Percentiles rank a stretch among this genome's conserved stretches.
Evolutionary conservation across 2,888 invertebrate genomes (phyloP).

Genomic region (Ceratothoa steindachneri): DNA sequence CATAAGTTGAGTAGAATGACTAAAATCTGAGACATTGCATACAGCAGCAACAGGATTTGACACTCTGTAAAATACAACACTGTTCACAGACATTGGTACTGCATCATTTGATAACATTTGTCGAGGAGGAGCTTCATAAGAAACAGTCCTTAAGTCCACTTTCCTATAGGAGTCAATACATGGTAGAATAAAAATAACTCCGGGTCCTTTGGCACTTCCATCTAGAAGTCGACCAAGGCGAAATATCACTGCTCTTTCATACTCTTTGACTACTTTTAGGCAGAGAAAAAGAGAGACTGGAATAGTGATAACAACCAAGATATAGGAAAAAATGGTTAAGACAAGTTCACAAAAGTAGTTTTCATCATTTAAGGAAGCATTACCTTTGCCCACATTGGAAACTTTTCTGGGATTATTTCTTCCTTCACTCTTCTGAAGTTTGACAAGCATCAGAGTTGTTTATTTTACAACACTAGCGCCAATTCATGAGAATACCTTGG

Average conservation of each 20-base stretch:
- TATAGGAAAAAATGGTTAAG: background rate
- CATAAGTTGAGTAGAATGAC: background rate
- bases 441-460: too few relatives aligned
- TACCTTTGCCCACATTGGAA: too few relatives aligned
- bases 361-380: too few relatives aligned
- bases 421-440: too few relatives aligned
- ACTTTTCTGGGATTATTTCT: too few relatives aligned
- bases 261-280: background rate
- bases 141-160: background rate
- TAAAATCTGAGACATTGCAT: background rate
- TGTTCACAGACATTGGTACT: background rate
- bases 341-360: background rate
- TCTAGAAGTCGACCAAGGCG: background rate
- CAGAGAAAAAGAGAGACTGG: background rate
- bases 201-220: background rate
- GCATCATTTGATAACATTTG: background rate
- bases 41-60: background rate
- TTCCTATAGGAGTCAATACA: conserved; percentile 1
- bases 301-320: background rate
- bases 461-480: too few relatives aligned
- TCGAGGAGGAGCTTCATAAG: background rate
- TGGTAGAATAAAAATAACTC: background rate
- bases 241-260: background rate
- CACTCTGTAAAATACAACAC: background rate
- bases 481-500: too few relatives aligned